A percentile compares a stretch with the other conserved stretches of the same genome.
Evolutionary conservation across 92 coral and sea anemone species (phyloP).

Genomic region (Muricea muricata): DNA sequence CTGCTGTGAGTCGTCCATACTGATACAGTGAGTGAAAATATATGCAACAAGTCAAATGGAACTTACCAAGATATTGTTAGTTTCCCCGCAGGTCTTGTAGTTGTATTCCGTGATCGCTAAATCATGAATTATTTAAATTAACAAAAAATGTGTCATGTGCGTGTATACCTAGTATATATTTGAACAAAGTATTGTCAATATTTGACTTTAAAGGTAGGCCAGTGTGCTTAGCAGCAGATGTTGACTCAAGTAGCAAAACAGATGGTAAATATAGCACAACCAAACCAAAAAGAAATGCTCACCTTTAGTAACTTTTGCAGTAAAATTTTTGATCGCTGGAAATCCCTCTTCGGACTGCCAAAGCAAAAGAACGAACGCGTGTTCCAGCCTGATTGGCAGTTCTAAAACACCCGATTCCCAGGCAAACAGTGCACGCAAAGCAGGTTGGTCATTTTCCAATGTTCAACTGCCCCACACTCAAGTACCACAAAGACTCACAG

Average conservation of each 20-base stretch:
- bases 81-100: background rate
- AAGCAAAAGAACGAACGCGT: background rate
- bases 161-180: too few species aligned
- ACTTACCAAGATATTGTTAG: background rate
- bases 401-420: background rate
- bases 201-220: background rate
- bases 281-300: too few species aligned
- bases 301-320: background rate
- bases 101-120: background rate
- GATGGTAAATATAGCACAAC: too few species aligned
- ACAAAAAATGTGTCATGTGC: too few species aligned
- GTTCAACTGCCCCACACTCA: background rate
- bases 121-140: background rate
- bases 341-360: background rate
- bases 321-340: too few species aligned
- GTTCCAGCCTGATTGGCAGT: background rate
- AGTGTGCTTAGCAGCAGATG: background rate
- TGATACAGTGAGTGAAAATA: background rate
- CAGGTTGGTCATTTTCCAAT: background rate
- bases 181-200: background rate
- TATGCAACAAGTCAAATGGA: too few species aligned
- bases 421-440: background rate
- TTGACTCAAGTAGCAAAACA: background rate
- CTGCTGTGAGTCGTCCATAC: background rate
- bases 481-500: constrained; percentile 1